Percentiles rank a stretch among this genome's conserved stretches.
Conservation (phyloP, 2,888 invertebrate species). For the Scaptomyza reducta region DNA sequence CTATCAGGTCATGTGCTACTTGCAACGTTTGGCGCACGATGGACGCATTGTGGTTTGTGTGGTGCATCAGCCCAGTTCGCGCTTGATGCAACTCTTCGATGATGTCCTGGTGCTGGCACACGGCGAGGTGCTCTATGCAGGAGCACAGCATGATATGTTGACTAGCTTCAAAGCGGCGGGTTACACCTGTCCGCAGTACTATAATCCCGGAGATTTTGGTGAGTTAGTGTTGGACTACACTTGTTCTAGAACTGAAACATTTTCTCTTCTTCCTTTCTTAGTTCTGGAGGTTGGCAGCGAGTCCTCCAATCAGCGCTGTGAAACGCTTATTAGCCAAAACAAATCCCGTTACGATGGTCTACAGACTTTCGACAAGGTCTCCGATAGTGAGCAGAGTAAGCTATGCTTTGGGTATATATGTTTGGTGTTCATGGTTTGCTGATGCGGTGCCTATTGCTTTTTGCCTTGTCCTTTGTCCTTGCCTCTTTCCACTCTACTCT, state of each 20-base stretch:
- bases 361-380: constrained; percentile 16
- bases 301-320: constrained; percentile 63
- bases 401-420: constrained; percentile 9
- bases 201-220: constrained; percentile 96
- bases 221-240: constrained; percentile 63
- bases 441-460: constrained; percentile 18
- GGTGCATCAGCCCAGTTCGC: constrained; percentile 95
- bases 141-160: constrained; percentile 89
- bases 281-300: constrained; percentile 87
- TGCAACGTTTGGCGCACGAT: constrained; percentile 91
- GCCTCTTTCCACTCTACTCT: constrained; percentile 49
- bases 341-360: constrained; percentile 46
- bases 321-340: constrained; percentile 85
- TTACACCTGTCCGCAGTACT: constrained; percentile 92
- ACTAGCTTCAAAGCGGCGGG: constrained; percentile 89
- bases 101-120: constrained; percentile 91
- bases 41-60: constrained; percentile 94
- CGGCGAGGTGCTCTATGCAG: constrained; percentile 91
- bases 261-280: constrained; percentile 21
- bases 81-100: constrained; percentile 93
- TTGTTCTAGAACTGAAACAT: too few species aligned
- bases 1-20: constrained; percentile 90
- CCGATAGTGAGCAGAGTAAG: constrained; percentile 66
- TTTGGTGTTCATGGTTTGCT: constrained; percentile 20
- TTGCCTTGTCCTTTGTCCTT: constrained; percentile 4